Evolutionary conservation across 2,113 vertebrate species (phyloP).

Genomic region (Scomber colias): DNA sequence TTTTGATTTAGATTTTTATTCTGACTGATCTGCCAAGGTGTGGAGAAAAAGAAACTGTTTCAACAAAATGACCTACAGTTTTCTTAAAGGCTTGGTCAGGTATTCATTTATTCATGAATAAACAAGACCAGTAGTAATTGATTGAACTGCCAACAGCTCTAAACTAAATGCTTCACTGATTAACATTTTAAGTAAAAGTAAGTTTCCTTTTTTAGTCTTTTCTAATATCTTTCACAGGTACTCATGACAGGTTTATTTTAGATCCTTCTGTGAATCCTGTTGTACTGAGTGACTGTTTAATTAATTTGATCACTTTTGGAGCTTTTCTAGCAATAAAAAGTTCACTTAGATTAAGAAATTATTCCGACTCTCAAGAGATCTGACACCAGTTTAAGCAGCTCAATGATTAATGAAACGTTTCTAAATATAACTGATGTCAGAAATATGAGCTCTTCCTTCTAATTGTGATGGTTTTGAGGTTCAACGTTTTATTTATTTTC

Average conservation of each 20-base stretch:
- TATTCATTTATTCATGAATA: too few species aligned
- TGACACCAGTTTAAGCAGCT: not conserved
- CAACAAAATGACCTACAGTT: too few species aligned
- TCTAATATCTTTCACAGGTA: not conserved
- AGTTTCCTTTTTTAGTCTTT: too few species aligned
- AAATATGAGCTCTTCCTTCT: not conserved
- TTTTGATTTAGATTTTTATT: too few species aligned
- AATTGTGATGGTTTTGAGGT: not conserved
- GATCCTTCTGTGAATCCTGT: not conserved
- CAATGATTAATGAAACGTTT: not conserved
- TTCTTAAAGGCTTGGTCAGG: too few species aligned
- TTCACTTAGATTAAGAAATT: slow-evolving; percentile 2
- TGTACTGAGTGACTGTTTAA: not conserved
- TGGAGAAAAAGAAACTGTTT: too few species aligned
- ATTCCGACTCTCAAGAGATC: slow-evolving; percentile 2
- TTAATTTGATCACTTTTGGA: not conserved
- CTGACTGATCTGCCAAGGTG: too few species aligned
- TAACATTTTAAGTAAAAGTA: too few species aligned
- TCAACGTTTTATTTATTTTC: not conserved
- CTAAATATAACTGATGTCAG: not conserved
- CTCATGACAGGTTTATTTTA: not conserved
- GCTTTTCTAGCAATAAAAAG: not conserved
- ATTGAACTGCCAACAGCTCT: too few species aligned
- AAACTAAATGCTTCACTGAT: too few species aligned
- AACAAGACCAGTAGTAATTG: too few species aligned